Conservation (phyloP, 2,888 invertebrate species). For the Leucoma salicis region DNA sequence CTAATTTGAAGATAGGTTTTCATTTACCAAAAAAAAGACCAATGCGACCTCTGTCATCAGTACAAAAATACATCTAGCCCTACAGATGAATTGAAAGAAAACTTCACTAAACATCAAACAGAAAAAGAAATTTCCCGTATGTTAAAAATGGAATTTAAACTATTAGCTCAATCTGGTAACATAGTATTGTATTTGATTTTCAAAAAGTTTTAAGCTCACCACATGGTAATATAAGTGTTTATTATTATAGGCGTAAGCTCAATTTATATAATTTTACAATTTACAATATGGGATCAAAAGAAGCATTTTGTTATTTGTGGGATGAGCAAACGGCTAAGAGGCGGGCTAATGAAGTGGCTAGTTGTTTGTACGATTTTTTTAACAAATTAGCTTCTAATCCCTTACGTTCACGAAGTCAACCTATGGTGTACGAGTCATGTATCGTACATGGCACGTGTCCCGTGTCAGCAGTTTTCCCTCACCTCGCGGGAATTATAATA, state of each 20-base stretch:
- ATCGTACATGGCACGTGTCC: too few species aligned
- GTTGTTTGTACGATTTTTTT: background rate
- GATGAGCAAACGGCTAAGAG: background rate
- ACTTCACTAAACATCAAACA: slow-evolving; percentile 10
- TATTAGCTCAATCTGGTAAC: slow-evolving; percentile 3
- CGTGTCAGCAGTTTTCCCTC: too few species aligned
- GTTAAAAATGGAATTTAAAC: slow-evolving; percentile 11
- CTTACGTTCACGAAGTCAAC: too few species aligned
- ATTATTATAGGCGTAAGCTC: slow-evolving; percentile 5
- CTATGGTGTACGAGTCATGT: too few species aligned
- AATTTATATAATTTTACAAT: background rate
- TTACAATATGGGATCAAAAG: background rate
- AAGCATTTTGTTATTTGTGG: background rate
- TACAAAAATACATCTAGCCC: slow-evolving; percentile 3
- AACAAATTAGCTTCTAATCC: too few species aligned
- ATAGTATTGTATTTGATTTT: slow-evolving; percentile 11
- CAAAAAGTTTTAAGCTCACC: slow-evolving; percentile 10
- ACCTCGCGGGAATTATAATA: too few species aligned
- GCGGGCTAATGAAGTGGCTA: background rate
- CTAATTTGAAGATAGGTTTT: slow-evolving; percentile 10
- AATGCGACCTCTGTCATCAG: slow-evolving; percentile 8
- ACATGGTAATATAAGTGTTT: slow-evolving; percentile 9
- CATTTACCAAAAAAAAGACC: slow-evolving; percentile 1
- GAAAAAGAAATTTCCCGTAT: slow-evolving; percentile 11
- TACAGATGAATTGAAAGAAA: slow-evolving; percentile 9